Percentiles rank a stretch among this genome's conserved stretches.
These are phyloP conservation scores for Squalus acanthias DNA, from an alignment of 2,797 vertebrate genomes.

Conservation along the genomic window DNA sequence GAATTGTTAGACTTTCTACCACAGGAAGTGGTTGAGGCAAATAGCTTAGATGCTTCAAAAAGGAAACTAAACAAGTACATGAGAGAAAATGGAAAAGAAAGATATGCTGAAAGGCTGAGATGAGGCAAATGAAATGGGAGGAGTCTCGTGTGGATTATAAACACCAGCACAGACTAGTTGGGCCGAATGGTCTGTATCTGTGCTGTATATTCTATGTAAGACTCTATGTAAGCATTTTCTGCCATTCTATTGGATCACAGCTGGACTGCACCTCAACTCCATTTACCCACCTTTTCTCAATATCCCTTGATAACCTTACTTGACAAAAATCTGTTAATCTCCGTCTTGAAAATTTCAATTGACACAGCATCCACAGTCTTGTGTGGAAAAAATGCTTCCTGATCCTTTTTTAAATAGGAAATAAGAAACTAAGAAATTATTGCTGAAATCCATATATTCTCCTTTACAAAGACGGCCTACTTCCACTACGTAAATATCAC, in stretches of 20 bases:
- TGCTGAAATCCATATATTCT: background rate
- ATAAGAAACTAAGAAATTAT: background rate
- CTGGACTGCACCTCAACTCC: background rate
- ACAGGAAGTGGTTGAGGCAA: no score
- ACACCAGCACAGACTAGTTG: no score
- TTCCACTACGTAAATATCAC: background rate
- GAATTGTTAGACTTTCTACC: no score
- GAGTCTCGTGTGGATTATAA: no score
- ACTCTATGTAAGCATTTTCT: no score
- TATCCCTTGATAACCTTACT: background rate
- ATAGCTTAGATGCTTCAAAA: no score
- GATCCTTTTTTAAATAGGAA: background rate
- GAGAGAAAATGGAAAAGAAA: no score
- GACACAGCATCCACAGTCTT: background rate
- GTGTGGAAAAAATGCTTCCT: background rate
- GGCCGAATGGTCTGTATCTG: no score
- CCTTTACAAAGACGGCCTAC: background rate
- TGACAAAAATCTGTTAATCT: background rate
- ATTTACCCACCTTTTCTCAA: background rate
- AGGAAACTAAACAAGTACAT: no score
- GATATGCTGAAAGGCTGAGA: no score
- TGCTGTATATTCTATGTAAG: no score
- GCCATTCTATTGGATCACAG: background rate
- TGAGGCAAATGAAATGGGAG: no score
- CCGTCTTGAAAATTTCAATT: background rate